These are phyloP conservation scores for Julus scandinavius DNA, from an alignment of 2,888 invertebrate species.

Conservation along the genomic window DNA sequence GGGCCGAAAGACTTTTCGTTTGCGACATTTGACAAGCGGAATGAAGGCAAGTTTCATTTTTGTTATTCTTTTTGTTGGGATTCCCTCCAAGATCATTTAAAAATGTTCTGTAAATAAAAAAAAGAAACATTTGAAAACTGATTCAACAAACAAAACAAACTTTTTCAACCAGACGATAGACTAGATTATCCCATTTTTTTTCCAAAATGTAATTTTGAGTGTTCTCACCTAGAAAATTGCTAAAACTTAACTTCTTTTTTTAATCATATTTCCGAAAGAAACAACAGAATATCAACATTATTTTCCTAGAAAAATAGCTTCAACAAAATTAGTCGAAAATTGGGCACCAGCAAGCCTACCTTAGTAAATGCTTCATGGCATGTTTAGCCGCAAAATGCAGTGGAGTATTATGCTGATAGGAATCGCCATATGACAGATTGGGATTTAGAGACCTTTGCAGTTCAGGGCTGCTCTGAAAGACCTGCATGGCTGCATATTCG, in stretches of 20 bases:
- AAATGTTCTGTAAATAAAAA: slow-evolving; percentile 69
- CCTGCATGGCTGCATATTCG: slow-evolving; percentile 76
- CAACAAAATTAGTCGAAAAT: too few relatives aligned
- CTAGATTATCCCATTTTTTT: not conserved
- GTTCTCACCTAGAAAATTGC: too few relatives aligned
- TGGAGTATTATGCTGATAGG: slow-evolving; percentile 75
- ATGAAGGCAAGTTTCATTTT: slow-evolving; percentile 74
- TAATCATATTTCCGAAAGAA: too few relatives aligned
- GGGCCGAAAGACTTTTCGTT: slow-evolving; percentile 68
- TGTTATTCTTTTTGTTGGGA: slow-evolving; percentile 75
- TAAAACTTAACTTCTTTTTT: too few relatives aligned
- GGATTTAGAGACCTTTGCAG: slow-evolving; percentile 75
- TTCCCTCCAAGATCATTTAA: slow-evolving; percentile 74
- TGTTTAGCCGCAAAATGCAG: slow-evolving; percentile 76
- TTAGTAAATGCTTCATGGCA: slow-evolving; percentile 73
- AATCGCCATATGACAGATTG: slow-evolving; percentile 75
- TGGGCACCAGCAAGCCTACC: slow-evolving; percentile 64
- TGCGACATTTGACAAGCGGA: slow-evolving; percentile 70
- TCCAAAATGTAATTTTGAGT: too few relatives aligned
- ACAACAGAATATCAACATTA: too few relatives aligned
- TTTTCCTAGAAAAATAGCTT: too few relatives aligned
- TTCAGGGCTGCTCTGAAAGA: slow-evolving; percentile 74
- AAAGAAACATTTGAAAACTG: not conserved
- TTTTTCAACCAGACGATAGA: not conserved
- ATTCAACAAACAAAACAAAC: not conserved